phyloP scores from a whole-genome alignment of 2,113 vertebrate species.

The Crypturellus undulatus region DNA sequence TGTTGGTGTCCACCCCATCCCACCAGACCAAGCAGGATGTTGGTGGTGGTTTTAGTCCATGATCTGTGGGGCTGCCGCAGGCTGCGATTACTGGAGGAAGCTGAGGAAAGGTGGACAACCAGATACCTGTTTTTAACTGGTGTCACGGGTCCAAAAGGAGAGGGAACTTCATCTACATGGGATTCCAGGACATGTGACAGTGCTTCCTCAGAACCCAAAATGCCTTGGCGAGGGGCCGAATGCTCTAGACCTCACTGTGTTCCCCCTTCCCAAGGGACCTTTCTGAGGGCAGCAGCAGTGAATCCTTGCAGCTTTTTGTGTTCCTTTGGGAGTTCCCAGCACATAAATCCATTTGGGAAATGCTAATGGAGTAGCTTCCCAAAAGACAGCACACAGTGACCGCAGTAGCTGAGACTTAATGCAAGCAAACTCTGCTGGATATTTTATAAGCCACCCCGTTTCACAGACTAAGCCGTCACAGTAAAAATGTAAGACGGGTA shows the following conservation, averaged over 20 bases:
- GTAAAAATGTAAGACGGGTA: conserved; percentile 79
- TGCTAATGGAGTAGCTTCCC: conserved; percentile 69
- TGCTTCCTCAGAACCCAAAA: not conserved
- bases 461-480: conserved; percentile 75
- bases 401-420: conserved; percentile 43
- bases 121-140: not conserved
- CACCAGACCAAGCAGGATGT: not conserved
- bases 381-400: conserved; percentile 18
- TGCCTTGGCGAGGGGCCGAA: not conserved
- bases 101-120: not conserved
- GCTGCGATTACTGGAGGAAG: not conserved
- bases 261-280: conserved; percentile 4
- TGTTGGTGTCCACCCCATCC: not conserved
- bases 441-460: conserved; percentile 32
- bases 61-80: not conserved
- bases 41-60: not conserved
- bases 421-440: conserved; percentile 45
- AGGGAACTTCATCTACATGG: not conserved
- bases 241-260: not conserved
- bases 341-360: conserved; percentile 8
- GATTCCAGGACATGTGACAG: not conserved
- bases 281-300: not conserved
- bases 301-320: conserved; percentile 29
- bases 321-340: conserved; percentile 47
- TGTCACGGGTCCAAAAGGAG: not conserved